These are phyloP conservation scores for Drosophila peninsularis DNA, from an alignment of 2,888 invertebrate genomes.

Conservation along the genomic window DNA sequence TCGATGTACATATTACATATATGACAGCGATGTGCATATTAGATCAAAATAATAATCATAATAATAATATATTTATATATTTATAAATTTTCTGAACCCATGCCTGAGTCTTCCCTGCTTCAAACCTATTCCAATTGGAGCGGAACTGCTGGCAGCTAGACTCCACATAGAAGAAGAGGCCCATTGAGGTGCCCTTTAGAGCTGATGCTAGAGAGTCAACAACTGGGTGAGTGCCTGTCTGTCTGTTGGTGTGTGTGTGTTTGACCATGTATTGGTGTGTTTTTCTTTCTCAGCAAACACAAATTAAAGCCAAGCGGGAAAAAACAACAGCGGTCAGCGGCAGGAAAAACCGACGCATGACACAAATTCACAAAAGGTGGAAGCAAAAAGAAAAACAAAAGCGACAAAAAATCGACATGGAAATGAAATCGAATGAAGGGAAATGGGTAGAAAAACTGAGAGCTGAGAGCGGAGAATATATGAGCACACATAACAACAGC, in stretches of 20 bases:
- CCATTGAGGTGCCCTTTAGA: background rate
- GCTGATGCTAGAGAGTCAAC: slow-evolving; percentile 48
- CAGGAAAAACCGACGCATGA: slow-evolving; percentile 70
- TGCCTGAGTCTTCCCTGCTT: no score
- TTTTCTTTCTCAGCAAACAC: slow-evolving; percentile 79
- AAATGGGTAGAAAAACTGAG: slow-evolving; percentile 55
- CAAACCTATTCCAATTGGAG: slow-evolving; percentile 43
- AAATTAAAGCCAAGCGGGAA: slow-evolving; percentile 62
- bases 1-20: no score
- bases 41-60: background rate
- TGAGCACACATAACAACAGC: slow-evolving; percentile 15
- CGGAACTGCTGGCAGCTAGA: slow-evolving; percentile 49
- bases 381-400: slow-evolving; percentile 51
- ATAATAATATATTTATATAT: no score
- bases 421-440: slow-evolving; percentile 70
- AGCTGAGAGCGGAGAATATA: slow-evolving; percentile 21
- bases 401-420: slow-evolving; percentile 64
- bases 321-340: slow-evolving; percentile 29
- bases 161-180: background rate
- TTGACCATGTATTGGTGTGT: slow-evolving; percentile 33
- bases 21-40: no score
- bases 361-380: slow-evolving; percentile 74
- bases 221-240: slow-evolving; percentile 2
- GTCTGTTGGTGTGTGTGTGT: slow-evolving; percentile 1
- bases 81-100: no score